Evolutionary conservation across 1,140 invertebrate genomes (phyloP), one percentile per base, ranked within the genome.

Genomic region (Megathymus violae): DNA sequence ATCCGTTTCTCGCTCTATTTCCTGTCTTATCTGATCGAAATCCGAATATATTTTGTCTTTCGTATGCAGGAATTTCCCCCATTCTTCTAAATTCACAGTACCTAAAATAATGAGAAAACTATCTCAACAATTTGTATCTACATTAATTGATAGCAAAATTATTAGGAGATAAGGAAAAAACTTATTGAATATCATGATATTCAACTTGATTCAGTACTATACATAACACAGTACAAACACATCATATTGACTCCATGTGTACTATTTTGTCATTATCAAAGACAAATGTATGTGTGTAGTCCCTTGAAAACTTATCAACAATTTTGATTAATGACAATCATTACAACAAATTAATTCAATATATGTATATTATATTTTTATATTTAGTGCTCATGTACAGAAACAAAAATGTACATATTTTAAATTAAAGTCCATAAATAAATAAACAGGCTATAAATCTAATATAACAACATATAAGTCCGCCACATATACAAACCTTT

Each of bases 1-100:
- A 44, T 98, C 96, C 0, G 99, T 99, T 93, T 99, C 97, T 22
- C 92, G 89, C 82, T 98, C 97, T 80, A 99, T 99, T 93, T 99
- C 99, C 70, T 93, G 81, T 1, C 98, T 93, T 60, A 99, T 97
- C 63, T 98, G 96, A 77, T 97, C 93, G 90, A 99, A 99, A 91
- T 99, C 95, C 69, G 95, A 96, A 79, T 95, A 99, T 15, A 99
- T 94, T 91, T 95, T 97, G 67, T 96, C 95, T 86, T 97, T 98
- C 10, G 94, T 95, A 86, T 99, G 99, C 6, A 99, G 92, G 91
- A 99, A 99, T 76, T 96, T 95, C 0, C 96, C 99, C 98, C 98
- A 99, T 92, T 99, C 98, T 60, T 97, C 95, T 25, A 95, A 72
- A 78, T 96, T 95, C n/a, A 97, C 88, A 19, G 97, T 98, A 52